Base-by-base conservation (phyloP, 2,797 vertebrate genomes). In the Tokudaia tokunoshimensis region DNA sequence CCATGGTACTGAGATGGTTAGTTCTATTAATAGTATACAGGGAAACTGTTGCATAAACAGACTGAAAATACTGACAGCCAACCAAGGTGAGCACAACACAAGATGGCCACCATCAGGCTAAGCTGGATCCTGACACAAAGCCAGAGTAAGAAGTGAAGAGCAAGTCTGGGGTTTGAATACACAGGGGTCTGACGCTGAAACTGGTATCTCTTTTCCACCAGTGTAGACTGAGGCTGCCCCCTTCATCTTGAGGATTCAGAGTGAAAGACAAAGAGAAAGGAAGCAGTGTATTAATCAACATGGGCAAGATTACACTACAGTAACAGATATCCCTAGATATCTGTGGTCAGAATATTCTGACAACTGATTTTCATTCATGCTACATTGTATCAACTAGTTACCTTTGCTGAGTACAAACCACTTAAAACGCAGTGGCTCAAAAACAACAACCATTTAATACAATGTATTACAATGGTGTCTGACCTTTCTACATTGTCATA, bases 121-220 rank as follows among this genome's bases (percentile, higher is more conserved):
- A 81, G 57, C 74, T 52, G 44, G n/a, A 47, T 47, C 12, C 74
- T 44, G 44, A 47, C 31, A 34, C n/a, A 90, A 34, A 65, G n/a
- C 47, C 78, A 57, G 78, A 57, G 13, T 57, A 34, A 44, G 78
- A 81, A 17, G 6, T 24, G 70, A 65, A 37, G 4, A 15, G 24
- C 26, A 65, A 75, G 81, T 31, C n/a, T 86, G 70, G 93, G 31
- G n/a, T 90, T 34, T 79, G 67, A 95, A 89, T 12, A n/a, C 52
- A 67, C 26, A 12, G 59, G 37, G 47, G 26, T 65, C n/a, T 75
- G 80, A 19, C 44, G 70, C 70, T 29, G 57, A 76, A 34, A 24
- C 29, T 1, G 7, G 14, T 9, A 7, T 17, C 10, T 61, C 24
- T 78, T 91, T 34, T 37, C 10, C 11, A 31, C 13, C 19, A 67